Base-by-base conservation (phyloP, 2,113 vertebrate genomes). In the Sebastes schlegelii region DNA sequence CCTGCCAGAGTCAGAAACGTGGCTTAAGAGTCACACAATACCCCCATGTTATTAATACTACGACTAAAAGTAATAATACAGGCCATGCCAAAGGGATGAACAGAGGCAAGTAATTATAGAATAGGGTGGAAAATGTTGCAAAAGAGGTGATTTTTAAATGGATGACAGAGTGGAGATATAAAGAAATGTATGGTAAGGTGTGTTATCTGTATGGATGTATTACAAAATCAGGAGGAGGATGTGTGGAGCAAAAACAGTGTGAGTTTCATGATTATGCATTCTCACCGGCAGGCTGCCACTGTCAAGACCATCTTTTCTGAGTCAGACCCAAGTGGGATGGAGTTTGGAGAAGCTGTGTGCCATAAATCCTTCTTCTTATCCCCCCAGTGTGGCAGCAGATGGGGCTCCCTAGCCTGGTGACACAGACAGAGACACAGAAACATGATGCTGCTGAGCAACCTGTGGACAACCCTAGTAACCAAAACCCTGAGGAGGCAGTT, bases 221-320 rank as follows among this genome's bases (percentile, higher is more conserved):
- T 34, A 21, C 1, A 23, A 75, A 84, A 49, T 46, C 48, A 66
- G 57, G 45, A 60, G 42, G 40, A 67, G 66, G 49, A 67, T 46
- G 70, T 72, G 49, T 9, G 21, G 60, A 61, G 77, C 54, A 26
- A 17, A 13, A 23, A 54, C 65, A 71, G 48, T 63, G 58, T 42
- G 72, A 51, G 70, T 62, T 75, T 23, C 58, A n/a, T 45, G 74
- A 87, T 92, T 79, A 82, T 86, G 72, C 57, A 81, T 84, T 76
- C 82, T 78, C 55, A 83, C 79, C 60, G 7, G 58, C 72, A 74
- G 5, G 19, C 26, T n/a, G 65, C 13, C 42, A 16, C 40, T 54
- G 82, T 79, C 79, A 74, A 17, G 75, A 19, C 48, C 71, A 40
- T 82, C 62, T 63, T 80, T 45, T 62, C 84, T 84, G 75, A 84